A percentile compares a stretch with the other conserved stretches of the same genome.
Evolutionary conservation across 2,888 invertebrate genomes (phyloP).

Genomic region (Macaria notata): DNA sequence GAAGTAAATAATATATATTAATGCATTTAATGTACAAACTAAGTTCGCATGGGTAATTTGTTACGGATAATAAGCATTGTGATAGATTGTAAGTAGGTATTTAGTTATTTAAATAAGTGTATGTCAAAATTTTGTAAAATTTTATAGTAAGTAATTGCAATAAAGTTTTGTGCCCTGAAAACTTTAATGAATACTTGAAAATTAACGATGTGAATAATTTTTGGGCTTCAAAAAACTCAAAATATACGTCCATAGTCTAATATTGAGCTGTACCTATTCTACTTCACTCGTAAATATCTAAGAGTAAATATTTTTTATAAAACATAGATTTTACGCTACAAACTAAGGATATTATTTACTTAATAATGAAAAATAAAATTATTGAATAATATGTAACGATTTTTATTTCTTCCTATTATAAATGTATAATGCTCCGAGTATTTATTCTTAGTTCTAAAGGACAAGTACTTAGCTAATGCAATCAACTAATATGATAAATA

Average conservation of each 20-base stretch:
- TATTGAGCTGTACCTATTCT: slow-evolving; percentile 1
- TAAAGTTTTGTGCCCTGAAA: background rate
- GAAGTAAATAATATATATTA: slow-evolving; percentile 51
- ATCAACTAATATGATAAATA: too few species aligned
- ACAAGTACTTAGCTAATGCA: too few species aligned
- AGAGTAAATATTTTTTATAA: slow-evolving; percentile 34
- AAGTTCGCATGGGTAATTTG: slow-evolving; percentile 62
- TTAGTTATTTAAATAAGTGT: slow-evolving; percentile 24
- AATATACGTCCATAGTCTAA: slow-evolving; percentile 13
- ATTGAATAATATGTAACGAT: too few species aligned
- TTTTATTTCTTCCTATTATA: too few species aligned
- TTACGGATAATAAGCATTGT: slow-evolving; percentile 63
- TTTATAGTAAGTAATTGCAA: background rate
- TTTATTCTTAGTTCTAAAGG: too few species aligned
- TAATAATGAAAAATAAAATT: background rate
- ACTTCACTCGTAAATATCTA: slow-evolving; percentile 8
- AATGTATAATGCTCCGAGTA: too few species aligned
- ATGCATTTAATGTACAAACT: slow-evolving; percentile 80
- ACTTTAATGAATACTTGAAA: background rate
- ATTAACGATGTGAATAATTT: background rate
- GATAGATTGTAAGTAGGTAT: slow-evolving; percentile 52
- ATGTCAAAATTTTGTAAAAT: slow-evolving; percentile 7
- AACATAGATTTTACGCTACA: slow-evolving; percentile 30
- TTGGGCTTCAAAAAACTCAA: background rate
- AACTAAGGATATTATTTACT: background rate